Evolutionary conservation across 2,797 vertebrate genomes (phyloP).

Genomic region (Poeciliopsis turneri): DNA sequence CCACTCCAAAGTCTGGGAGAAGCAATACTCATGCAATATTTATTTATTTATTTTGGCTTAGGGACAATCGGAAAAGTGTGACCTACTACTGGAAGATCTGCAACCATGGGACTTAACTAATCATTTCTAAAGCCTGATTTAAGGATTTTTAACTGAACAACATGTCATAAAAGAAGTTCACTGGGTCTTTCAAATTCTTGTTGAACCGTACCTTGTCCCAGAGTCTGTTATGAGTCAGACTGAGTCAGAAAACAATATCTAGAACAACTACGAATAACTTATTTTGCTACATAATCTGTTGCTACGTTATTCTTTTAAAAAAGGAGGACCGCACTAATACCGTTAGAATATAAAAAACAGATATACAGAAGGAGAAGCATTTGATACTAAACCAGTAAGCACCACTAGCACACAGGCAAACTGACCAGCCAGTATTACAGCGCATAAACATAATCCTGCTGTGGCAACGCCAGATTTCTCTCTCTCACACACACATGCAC

Average conservation of each 20-base stretch:
- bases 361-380: neutral
- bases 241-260: neutral
- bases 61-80: neutral
- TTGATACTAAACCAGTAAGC: neutral
- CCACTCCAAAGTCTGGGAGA: no score
- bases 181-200: neutral
- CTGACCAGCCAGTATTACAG: neutral
- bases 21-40: no score
- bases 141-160: neutral
- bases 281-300: neutral
- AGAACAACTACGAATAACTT: neutral
- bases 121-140: neutral
- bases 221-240: neutral
- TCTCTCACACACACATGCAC: neutral
- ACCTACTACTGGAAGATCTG: neutral
- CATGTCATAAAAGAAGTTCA: neutral
- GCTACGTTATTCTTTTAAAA: neutral
- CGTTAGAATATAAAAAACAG: neutral
- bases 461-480: conserved; percentile 13
- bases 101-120: neutral
- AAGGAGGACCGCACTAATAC: neutral
- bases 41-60: neutral
- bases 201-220: neutral
- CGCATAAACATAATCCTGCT: conserved; percentile 16
- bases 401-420: neutral